phyloP scores from a whole-genome alignment of 2,797 vertebrate genomes.

The Anolis apletophallus region DNA sequence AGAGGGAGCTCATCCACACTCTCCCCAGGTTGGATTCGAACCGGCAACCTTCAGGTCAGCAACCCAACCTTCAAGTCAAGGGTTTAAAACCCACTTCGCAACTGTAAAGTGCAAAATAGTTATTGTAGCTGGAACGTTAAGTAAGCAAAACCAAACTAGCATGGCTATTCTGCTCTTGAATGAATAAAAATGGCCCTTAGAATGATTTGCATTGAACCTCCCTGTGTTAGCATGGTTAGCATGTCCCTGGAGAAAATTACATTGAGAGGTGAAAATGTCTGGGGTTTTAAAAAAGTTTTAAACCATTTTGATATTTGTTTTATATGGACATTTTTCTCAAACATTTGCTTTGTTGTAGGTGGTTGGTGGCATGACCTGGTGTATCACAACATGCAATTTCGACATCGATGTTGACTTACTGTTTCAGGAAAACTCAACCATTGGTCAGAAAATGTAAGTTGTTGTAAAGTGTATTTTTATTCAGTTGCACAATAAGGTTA shows the following conservation, averaged over 20 bases:
- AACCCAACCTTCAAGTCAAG: no score
- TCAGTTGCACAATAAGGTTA: background rate
- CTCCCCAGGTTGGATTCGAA: no score
- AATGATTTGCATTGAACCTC: background rate
- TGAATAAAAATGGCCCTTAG: background rate
- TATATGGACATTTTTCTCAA: background rate
- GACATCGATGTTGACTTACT: slow-evolving; percentile 96
- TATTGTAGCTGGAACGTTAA: no score
- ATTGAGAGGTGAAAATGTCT: background rate
- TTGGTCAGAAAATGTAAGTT: slow-evolving; percentile 97
- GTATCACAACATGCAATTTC: slow-evolving; percentile 96
- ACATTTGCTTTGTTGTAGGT: slow-evolving; percentile 80
- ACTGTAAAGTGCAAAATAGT: no score
- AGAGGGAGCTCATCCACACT: no score
- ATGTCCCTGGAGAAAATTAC: background rate
- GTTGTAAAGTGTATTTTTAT: background rate
- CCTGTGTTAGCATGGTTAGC: background rate
- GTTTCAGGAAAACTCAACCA: slow-evolving; percentile 98
- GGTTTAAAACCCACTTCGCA: no score
- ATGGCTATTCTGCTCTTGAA: no score
- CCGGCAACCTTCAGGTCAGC: no score
- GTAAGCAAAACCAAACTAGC: no score
- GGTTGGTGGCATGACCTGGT: slow-evolving; percentile 99
- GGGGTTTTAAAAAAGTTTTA: background rate
- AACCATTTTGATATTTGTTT: background rate